phyloP scores from a whole-genome alignment of 2,888 invertebrate genomes.

The Nemurella pictetii region DNA sequence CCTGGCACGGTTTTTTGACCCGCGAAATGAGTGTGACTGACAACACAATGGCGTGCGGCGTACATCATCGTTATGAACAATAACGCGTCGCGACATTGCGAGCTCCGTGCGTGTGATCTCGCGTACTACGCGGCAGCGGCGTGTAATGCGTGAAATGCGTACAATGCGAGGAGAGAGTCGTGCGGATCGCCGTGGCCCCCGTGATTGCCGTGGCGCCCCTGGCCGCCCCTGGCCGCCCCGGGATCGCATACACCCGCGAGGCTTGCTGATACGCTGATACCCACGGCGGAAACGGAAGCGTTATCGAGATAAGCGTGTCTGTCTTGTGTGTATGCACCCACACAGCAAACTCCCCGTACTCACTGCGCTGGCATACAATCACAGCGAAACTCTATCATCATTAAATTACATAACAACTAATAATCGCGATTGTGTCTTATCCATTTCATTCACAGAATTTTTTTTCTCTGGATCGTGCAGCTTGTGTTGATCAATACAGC shows the following conservation, averaged over 20 bases:
- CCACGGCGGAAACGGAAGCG: not conserved
- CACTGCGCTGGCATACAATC: not conserved
- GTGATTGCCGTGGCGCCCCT: not conserved
- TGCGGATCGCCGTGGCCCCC: not conserved
- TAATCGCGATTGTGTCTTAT: not conserved
- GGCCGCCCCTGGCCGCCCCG: not conserved
- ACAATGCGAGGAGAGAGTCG: too few relatives aligned
- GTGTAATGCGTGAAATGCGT: not conserved
- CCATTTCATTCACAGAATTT: not conserved
- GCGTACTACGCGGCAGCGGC: not conserved
- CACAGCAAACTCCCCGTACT: not conserved
- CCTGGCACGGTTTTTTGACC: not conserved
- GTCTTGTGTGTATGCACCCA: not conserved
- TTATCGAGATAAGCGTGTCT: not conserved
- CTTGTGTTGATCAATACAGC: too few relatives aligned
- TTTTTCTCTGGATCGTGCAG: too few relatives aligned
- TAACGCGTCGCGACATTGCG: too few relatives aligned
- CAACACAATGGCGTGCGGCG: not conserved
- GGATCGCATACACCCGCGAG: not conserved
- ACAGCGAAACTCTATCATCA: not conserved
- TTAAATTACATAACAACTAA: not conserved
- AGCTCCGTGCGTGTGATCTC: not conserved
- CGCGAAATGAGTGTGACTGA: not conserved
- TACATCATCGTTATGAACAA: not conserved
- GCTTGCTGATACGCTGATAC: not conserved